These are phyloP conservation scores for Tetranychus piercei DNA, from an alignment of 2,888 invertebrate species.

Conservation along the genomic window DNA sequence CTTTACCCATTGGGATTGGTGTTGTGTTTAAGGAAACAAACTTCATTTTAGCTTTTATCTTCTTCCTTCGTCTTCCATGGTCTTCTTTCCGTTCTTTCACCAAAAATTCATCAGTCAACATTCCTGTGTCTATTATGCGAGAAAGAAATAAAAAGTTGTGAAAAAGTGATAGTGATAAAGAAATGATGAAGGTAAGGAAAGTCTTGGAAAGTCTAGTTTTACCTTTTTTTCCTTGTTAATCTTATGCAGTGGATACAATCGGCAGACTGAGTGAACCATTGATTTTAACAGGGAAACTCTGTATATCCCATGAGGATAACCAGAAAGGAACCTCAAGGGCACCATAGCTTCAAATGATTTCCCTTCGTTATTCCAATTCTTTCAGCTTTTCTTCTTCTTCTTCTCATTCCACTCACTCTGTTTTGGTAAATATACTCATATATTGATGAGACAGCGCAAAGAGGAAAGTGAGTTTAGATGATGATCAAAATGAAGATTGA, in stretches of 20 bases:
- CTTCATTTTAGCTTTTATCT: not conserved
- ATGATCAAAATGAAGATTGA: not conserved
- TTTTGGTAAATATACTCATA: not conserved
- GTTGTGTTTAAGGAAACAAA: not conserved
- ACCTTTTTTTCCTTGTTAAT: too few species aligned
- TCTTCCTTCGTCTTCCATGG: not conserved
- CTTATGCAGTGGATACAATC: too few species aligned
- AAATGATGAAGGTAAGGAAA: not conserved
- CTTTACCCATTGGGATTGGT: not conserved
- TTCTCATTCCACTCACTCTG: not conserved
- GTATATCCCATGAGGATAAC: not conserved
- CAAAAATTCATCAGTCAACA: not conserved
- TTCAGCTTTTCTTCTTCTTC: not conserved
- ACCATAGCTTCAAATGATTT: slow-evolving; percentile 2
- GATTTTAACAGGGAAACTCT: not conserved
- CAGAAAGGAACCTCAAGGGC: not conserved
- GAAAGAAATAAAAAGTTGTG: not conserved
- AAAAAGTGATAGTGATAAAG: not conserved
- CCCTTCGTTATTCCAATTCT: slow-evolving; percentile 8
- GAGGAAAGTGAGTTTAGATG: not conserved
- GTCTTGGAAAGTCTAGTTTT: not conserved
- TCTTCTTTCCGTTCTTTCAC: not conserved
- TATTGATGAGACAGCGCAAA: slow-evolving; percentile 1
- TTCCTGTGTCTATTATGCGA: not conserved
- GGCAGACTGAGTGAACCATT: too few species aligned